phyloP scores from a whole-genome alignment of 1,140 invertebrate genomes.

The Drosophila kurseongensis region DNA sequence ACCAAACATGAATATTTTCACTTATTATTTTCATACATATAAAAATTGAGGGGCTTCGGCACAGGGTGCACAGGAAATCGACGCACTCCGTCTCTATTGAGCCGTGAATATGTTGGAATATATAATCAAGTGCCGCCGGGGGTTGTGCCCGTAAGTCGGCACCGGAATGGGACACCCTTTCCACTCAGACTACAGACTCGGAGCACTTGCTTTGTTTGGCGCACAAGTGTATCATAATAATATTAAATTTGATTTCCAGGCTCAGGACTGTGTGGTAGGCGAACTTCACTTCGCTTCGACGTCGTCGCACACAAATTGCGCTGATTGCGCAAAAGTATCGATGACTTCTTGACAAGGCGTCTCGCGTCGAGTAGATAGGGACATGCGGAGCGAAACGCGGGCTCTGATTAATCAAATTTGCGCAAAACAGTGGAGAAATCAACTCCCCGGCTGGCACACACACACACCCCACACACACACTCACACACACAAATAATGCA shows the following conservation, averaged over 20 bases:
- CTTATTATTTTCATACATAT: conserved; percentile 76
- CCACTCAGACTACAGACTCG: conserved; percentile 2
- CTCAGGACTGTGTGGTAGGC: conserved; percentile 51
- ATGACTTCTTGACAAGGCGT: conserved; percentile 70
- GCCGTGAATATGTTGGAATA: conserved; percentile 82
- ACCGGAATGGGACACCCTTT: conserved; percentile 44
- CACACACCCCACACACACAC: conserved; percentile 47
- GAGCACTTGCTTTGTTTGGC: conserved; percentile 72
- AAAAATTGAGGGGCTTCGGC: conserved; percentile 14
- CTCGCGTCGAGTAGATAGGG: conserved; percentile 8
- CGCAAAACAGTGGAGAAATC: conserved; percentile 50
- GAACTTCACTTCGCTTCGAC: conserved; percentile 19
- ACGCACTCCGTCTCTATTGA: conserved; percentile 67
- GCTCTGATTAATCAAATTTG: conserved; percentile 71
- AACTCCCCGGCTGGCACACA: conserved; percentile 35
- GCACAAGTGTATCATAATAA: conserved; percentile 83
- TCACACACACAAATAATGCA: conserved; percentile 70
- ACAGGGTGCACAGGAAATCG: conserved; percentile 46
- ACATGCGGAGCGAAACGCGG: conserved; percentile 16
- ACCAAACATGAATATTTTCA: conserved; percentile 81
- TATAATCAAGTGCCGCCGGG: conserved; percentile 73
- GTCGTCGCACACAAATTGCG: conserved; percentile 69
- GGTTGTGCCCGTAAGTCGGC: conserved; percentile 26
- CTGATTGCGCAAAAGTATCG: conserved; percentile 83
- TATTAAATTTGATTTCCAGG: conserved; percentile 82